Evolutionary conservation across 2,113 vertebrate species (phyloP).

Genomic region (Pangasianodon hypophthalmus): DNA sequence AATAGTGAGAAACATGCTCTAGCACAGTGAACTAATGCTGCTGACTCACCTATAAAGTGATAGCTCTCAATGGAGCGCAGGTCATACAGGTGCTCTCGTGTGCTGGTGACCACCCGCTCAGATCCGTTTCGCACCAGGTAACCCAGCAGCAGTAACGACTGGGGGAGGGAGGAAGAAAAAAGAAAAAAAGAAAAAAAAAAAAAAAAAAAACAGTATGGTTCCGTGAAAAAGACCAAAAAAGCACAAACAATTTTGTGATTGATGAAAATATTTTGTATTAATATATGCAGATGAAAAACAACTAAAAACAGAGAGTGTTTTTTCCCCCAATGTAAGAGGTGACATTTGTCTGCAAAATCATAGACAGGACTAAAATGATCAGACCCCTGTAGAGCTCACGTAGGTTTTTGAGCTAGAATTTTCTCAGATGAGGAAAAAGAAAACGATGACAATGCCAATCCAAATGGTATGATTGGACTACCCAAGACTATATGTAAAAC

Average conservation of each 20-base stretch:
- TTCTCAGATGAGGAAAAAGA: not conserved
- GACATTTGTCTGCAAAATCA: not conserved
- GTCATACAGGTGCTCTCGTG: slow-evolving; percentile 99
- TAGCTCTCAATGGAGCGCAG: slow-evolving; percentile 98
- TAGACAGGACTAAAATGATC: not conserved
- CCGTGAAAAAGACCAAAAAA: not conserved
- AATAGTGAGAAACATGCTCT: not conserved
- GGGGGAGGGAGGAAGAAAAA: too few relatives aligned
- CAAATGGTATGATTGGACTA: not conserved
- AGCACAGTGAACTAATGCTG: slow-evolving; percentile 54
- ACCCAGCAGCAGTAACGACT: slow-evolving; percentile 93
- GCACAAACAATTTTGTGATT: not conserved
- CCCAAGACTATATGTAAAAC: not conserved
- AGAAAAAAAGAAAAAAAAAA: too few relatives aligned
- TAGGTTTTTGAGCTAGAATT: not conserved
- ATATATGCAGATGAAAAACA: not conserved
- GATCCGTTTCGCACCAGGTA: slow-evolving; percentile 98
- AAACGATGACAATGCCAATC: not conserved
- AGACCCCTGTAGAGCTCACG: not conserved
- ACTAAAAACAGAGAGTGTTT: not conserved
- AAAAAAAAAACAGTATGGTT: slow-evolving; percentile 51
- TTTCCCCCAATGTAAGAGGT: not conserved
- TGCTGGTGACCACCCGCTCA: slow-evolving; percentile 96
- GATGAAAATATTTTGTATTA: not conserved
- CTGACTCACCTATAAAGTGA: slow-evolving; percentile 95